Evolutionary conservation across 2,113 vertebrate species (phyloP).

Genomic region (Nesoenas mayeri): DNA sequence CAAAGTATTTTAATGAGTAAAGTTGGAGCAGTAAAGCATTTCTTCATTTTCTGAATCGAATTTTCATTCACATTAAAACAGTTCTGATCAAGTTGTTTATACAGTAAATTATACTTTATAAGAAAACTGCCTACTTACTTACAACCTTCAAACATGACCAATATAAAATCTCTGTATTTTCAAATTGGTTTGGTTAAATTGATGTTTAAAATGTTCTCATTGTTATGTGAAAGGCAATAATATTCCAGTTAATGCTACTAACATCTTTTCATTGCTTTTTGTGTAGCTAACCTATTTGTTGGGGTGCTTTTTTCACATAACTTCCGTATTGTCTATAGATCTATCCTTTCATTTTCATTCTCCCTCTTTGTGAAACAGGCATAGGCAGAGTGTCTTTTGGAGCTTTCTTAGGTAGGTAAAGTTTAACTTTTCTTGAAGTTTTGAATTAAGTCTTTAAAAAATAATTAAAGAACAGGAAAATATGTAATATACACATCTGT

Average conservation of each 20-base stretch:
- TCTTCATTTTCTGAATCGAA: not conserved
- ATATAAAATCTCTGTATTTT: not conserved
- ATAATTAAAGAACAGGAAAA: not conserved
- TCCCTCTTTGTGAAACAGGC: conserved; percentile 75
- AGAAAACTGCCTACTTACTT: not conserved
- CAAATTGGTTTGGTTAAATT: not conserved
- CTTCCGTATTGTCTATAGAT: not conserved
- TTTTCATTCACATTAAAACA: not conserved
- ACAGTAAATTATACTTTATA: not conserved
- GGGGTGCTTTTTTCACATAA: not conserved
- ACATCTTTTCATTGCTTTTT: not conserved
- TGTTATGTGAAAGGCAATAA: not conserved
- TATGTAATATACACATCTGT: not conserved
- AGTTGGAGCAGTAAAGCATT: not conserved
- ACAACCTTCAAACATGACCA: not conserved
- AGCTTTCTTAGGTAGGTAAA: conserved; percentile 90
- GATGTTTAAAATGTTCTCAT: not conserved
- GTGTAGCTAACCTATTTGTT: not conserved
- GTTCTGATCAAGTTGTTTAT: not conserved
- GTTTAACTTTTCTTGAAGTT: conserved; percentile 14
- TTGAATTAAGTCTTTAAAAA: not conserved
- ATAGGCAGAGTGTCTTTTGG: conserved; percentile 90
- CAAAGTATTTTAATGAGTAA: not conserved
- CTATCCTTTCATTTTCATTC: conserved; percentile 64
- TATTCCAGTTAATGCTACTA: not conserved